Evolutionary conservation across 2,113 vertebrate species (phyloP).

Genomic region (Paramormyrops kingsleyae): DNA sequence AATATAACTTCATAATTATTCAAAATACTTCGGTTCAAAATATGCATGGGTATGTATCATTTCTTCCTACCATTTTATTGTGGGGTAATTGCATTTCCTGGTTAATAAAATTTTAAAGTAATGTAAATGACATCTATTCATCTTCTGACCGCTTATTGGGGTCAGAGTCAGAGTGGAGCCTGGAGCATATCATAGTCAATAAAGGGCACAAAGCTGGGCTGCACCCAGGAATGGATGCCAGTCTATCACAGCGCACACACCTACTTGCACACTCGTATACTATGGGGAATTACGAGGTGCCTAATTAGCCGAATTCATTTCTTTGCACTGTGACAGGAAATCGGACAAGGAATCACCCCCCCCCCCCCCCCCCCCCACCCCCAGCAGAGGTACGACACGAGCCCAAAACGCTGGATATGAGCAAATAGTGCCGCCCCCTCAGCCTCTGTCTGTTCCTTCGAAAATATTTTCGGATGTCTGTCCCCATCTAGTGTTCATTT

Average conservation of each 20-base stretch:
- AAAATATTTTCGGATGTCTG: conserved; percentile 33
- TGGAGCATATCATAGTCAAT: background rate
- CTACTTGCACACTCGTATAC: background rate
- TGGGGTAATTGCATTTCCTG: background rate
- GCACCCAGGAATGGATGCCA: background rate
- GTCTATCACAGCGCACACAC: background rate
- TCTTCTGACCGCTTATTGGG: background rate
- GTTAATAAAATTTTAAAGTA: background rate
- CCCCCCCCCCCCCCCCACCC: too few relatives aligned
- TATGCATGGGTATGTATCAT: background rate
- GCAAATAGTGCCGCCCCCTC: background rate
- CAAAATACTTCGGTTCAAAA: background rate
- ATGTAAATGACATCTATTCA: background rate
- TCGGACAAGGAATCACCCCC: background rate
- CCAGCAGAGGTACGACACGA: background rate
- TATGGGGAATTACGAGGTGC: background rate
- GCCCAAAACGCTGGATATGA: background rate
- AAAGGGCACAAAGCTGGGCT: background rate
- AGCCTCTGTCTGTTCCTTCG: background rate
- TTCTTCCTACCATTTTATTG: background rate
- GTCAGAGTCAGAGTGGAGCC: background rate
- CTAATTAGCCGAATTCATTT: background rate
- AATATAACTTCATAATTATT: background rate
- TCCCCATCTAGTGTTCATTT: conserved; percentile 57
- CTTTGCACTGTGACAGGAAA: background rate